phyloP scores from a whole-genome alignment of 2,888 invertebrate species.

The Thera britannica region DNA sequence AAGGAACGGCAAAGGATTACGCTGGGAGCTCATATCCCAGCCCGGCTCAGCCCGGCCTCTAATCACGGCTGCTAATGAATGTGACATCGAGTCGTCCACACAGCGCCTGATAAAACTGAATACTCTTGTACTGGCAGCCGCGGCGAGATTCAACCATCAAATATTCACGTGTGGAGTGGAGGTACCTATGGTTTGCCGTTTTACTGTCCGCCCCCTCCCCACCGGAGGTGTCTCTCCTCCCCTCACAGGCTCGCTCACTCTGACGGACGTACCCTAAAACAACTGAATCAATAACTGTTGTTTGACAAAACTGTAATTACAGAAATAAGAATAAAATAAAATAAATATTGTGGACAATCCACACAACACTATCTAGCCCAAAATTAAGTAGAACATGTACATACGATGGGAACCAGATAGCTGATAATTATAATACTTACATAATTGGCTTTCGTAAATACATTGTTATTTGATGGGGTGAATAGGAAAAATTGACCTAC shows the following conservation, averaged over 20 bases:
- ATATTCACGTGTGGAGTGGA: conserved; percentile 78
- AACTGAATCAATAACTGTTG: conserved; percentile 81
- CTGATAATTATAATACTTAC: no score
- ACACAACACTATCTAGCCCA: no score
- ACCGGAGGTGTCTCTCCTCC: conserved; percentile 41
- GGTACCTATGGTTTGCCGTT: conserved; percentile 69
- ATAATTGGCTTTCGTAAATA: no score
- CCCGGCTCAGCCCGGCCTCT: conserved; percentile 36
- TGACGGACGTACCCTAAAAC: conserved; percentile 73
- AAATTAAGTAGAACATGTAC: no score
- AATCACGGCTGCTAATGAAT: conserved; percentile 55
- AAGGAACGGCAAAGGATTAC: conserved; percentile 41
- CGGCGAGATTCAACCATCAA: conserved; percentile 80
- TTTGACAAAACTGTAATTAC: conserved; percentile 67
- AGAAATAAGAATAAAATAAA: no score
- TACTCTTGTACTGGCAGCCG: conserved; percentile 64
- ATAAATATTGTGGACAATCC: no score
- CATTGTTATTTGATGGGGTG: no score
- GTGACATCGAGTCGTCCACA: conserved; percentile 50
- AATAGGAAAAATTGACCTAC: no score
- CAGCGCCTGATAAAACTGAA: conserved; percentile 56
- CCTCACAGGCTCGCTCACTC: conserved; percentile 56
- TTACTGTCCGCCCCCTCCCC: conserved; percentile 63
- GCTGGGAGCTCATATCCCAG: conserved; percentile 47
- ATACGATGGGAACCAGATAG: no score